Base-by-base conservation (phyloP, 2,888 invertebrate genomes). In the Caenorhabditis sulstoni region DNA sequence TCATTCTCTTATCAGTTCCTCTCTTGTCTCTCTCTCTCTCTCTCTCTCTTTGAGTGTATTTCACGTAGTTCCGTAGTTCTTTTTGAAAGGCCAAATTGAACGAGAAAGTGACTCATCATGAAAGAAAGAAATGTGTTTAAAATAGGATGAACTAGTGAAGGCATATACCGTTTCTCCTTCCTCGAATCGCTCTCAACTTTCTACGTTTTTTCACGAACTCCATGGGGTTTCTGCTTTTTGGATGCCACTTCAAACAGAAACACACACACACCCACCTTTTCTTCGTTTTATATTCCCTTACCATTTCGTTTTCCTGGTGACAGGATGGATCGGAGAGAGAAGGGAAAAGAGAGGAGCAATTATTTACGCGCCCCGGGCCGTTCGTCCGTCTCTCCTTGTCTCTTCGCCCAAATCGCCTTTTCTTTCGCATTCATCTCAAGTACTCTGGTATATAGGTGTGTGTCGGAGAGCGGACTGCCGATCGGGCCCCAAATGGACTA, bases 361-460 rank as follows among this genome's bases (percentile, higher is more conserved):
- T 73, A 73, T 73, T 73, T 64, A 73, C 73, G 73, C 64, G 64
- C 8, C 29, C 29, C 29, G 29, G 29, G 29, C 29, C 29, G 29
- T 29, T 53, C 37, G 47, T n/a, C 61, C 23, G 47, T 64, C 62
- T 14, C 45, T 62, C 52, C 3, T n/a, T 35, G 20, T n/a, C 50
- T 57, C 44, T 11, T 45, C 58, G 49, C 4, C 29, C 29, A 29
- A 73, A 73, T 73, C 58, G 64, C 52, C 64, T 58, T 71, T 71
- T 71, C 57, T 57, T 62, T 70, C 47, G 57, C 71, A 71, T 71
- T 71, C 71, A 71, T 71, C 71, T 71, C 71, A 71, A 71, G 71
- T 71, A 53, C 59, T 68, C 58, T 12, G 7, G 29, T 9, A 44
- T 65, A 35, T 35, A 37, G 47, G 61, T 50, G 16, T 64, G 64